A percentile compares a stretch with the other conserved stretches of the same genome.
Conservation (phyloP, 2,888 invertebrate genomes). For the Andrena camellia region DNA sequence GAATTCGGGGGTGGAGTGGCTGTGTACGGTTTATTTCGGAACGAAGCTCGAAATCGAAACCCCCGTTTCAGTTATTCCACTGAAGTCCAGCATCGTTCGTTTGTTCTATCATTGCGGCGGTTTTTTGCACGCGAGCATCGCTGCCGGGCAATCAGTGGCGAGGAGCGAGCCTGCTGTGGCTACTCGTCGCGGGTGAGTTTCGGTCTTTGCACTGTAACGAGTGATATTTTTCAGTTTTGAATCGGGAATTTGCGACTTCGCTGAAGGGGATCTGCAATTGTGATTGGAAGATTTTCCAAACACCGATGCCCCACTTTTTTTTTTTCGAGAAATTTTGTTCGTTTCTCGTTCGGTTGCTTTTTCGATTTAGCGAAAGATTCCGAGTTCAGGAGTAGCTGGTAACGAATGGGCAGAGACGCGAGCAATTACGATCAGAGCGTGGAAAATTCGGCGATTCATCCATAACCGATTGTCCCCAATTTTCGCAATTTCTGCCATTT, state of each 20-base stretch:
- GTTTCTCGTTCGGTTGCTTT: background rate
- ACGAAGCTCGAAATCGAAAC: background rate
- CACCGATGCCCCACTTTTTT: background rate
- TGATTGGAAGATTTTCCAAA: background rate
- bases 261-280: background rate
- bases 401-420: too few species aligned
- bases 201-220: background rate
- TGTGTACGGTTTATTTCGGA: conserved; percentile 26
- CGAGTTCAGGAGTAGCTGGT: too few species aligned
- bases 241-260: background rate
- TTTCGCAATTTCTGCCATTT: background rate
- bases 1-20: conserved; percentile 1
- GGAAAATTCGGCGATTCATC: conserved; percentile 2
- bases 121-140: background rate
- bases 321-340: background rate
- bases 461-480: too few species aligned
- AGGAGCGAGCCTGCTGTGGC: background rate
- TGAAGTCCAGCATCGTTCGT: background rate
- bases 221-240: background rate
- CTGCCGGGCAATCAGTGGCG: background rate
- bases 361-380: background rate
- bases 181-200: background rate
- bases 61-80: background rate
- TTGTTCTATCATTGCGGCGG: background rate
- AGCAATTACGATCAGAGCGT: background rate